phyloP scores from a whole-genome alignment of 2,888 invertebrate species.

The Andrena trimmerana region DNA sequence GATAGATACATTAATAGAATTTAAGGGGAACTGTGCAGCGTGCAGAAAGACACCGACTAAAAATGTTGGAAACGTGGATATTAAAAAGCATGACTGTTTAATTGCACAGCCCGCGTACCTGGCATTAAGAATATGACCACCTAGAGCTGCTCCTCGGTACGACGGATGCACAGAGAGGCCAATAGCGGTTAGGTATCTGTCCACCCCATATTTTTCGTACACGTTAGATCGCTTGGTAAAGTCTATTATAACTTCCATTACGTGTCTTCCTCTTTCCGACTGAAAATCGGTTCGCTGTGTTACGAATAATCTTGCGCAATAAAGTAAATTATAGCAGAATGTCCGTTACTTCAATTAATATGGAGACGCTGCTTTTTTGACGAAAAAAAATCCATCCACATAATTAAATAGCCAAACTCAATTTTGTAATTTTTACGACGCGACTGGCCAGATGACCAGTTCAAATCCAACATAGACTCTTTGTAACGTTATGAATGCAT shows the following conservation, averaged over 20 bases:
- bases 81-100: not conserved
- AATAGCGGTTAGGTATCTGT: slow-evolving; percentile 78
- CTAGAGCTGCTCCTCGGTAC: slow-evolving; percentile 80
- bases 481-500: too few relatives aligned
- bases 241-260: slow-evolving; percentile 43
- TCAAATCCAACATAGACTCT: too few relatives aligned
- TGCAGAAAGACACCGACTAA: not conserved
- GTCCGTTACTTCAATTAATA: not conserved
- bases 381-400: too few relatives aligned
- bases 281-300: slow-evolving; percentile 1
- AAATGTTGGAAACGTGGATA: not conserved
- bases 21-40: too few relatives aligned
- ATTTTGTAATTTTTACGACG: too few relatives aligned
- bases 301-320: not conserved
- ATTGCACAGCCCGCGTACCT: slow-evolving; percentile 67
- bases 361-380: not conserved
- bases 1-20: too few relatives aligned
- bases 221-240: slow-evolving; percentile 65
- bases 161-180: slow-evolving; percentile 79
- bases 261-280: not conserved
- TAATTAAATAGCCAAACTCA: too few relatives aligned
- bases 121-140: slow-evolving; percentile 68
- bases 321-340: not conserved
- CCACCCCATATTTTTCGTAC: slow-evolving; percentile 72
- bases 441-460: too few relatives aligned